Evolutionary conservation across 2,113 vertebrate species (phyloP).

Genomic region (Channa argus): DNA sequence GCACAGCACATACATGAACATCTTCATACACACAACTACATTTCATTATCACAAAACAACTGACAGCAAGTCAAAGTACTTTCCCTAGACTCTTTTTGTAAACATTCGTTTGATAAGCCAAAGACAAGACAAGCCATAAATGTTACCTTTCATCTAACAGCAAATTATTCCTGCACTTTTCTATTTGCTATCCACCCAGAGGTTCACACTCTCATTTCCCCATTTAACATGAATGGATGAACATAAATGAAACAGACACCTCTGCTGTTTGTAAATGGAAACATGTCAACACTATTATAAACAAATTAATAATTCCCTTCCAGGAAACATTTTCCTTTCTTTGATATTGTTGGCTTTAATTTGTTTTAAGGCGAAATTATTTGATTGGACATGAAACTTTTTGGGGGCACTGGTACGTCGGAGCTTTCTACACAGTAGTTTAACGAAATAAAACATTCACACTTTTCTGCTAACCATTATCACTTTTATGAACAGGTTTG

Average conservation of each 20-base stretch:
- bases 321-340: not conserved
- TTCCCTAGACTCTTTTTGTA: conserved; percentile 1
- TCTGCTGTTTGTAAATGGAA: conserved; percentile 1
- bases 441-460: not conserved
- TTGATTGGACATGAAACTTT: not conserved
- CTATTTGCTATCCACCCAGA: too few relatives aligned
- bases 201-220: conserved; percentile 7
- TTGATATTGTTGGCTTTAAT: not conserved
- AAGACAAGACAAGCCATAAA: not conserved
- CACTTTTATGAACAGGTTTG: not conserved
- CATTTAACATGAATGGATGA: conserved; percentile 12
- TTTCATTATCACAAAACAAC: conserved; percentile 8
- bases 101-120: not conserved
- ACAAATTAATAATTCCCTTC: not conserved
- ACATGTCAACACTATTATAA: not conserved
- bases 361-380: conserved; percentile 19
- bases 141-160: too few relatives aligned
- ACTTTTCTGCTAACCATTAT: too few relatives aligned
- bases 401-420: not conserved
- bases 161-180: too few relatives aligned
- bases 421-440: conserved; percentile 19
- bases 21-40: conserved; percentile 13
- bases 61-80: conserved; percentile 20
- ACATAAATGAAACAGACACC: not conserved
- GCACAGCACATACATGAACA: conserved; percentile 36